These are phyloP conservation scores for Chiroxiphia lanceolata DNA, from an alignment of 2,797 vertebrate genomes.

Conservation along the genomic window DNA sequence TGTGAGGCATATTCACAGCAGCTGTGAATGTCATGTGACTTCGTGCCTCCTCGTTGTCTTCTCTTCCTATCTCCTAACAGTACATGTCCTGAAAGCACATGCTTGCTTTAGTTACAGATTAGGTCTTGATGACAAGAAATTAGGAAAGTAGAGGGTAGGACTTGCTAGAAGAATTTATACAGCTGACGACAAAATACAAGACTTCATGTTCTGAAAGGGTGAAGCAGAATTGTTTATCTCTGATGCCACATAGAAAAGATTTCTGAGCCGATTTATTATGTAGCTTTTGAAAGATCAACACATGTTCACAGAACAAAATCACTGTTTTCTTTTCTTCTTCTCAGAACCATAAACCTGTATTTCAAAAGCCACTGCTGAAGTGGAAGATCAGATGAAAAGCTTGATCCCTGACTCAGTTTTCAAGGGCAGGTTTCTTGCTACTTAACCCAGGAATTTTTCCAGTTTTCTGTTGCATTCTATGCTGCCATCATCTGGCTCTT, in stretches of 20 bases:
- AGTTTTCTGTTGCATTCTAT: constrained; percentile 59
- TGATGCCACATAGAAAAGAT: neutral
- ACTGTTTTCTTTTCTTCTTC: neutral
- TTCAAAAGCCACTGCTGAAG: constrained; percentile 9
- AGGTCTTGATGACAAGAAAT: neutral
- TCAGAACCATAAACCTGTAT: neutral
- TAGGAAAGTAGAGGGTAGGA: neutral
- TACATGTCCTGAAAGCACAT: fast-evolving
- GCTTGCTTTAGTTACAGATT: neutral
- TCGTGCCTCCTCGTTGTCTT: neutral
- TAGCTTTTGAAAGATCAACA: constrained; percentile 18
- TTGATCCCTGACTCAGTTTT: constrained; percentile 8
- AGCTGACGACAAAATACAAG: neutral
- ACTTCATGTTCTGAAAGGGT: neutral
- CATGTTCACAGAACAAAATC: neutral
- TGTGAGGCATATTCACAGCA: neutral
- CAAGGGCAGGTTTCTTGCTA: constrained; percentile 4
- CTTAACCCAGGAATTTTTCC: neutral
- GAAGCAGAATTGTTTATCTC: neutral
- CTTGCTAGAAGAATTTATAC: neutral
- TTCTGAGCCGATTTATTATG: constrained; percentile 4
- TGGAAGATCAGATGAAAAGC: neutral
- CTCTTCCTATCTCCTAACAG: neutral
- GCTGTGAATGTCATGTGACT: neutral
- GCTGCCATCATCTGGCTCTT: constrained; percentile 74